These are phyloP conservation scores for Gallinago undulata DNA, from an alignment of 2,113 vertebrate genomes.

Conservation along the genomic window DNA sequence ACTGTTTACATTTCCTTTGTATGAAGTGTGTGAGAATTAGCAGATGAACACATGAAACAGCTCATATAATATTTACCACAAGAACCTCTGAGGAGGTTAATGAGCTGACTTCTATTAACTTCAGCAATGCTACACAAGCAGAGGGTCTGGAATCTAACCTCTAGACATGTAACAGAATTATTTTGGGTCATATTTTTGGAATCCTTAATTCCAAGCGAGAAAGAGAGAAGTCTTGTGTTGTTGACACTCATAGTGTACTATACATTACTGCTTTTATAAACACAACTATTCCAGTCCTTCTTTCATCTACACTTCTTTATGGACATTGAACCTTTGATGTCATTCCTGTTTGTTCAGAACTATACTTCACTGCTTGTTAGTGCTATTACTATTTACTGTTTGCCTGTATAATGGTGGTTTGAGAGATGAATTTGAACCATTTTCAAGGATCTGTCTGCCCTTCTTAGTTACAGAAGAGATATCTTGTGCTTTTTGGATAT, in stretches of 20 bases:
- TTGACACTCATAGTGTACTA: not conserved
- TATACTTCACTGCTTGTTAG: not conserved
- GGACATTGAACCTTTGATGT: not conserved
- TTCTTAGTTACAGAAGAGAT: not conserved
- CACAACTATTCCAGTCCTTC: not conserved
- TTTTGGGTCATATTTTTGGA: not conserved
- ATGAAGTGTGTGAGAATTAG: not conserved
- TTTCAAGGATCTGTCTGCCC: not conserved
- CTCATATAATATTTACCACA: slow-evolving; percentile 5
- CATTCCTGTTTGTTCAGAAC: not conserved
- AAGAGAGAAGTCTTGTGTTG: not conserved
- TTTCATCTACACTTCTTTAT: not conserved
- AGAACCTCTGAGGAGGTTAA: not conserved
- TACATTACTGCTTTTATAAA: not conserved
- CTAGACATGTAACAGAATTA: not conserved
- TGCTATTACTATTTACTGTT: not conserved
- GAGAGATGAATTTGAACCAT: not conserved
- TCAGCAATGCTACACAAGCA: not conserved
- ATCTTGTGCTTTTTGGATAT: not conserved
- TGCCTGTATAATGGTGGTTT: not conserved
- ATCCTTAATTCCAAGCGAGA: not conserved
- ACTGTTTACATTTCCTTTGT: not conserved
- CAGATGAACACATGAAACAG: not conserved
- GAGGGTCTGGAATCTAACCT: not conserved
- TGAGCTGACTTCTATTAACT: not conserved